Conservation (phyloP, 2,888 invertebrate species). For the Pyrocoelia pectoralis region DNA sequence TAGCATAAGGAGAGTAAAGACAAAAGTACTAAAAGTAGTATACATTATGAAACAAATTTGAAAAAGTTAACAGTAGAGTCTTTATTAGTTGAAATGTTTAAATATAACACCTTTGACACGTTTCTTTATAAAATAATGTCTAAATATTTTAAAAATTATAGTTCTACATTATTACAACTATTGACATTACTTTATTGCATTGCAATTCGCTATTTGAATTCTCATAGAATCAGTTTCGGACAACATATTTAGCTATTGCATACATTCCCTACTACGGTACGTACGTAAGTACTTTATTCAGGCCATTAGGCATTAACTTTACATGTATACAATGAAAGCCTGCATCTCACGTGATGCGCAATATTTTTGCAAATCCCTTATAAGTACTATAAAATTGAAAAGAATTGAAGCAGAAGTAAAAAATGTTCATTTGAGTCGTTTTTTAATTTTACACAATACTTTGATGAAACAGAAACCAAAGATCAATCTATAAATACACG, state of each 20-base stretch:
- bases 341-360: too few relatives aligned
- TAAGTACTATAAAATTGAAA: too few relatives aligned
- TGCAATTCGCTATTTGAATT: not conserved
- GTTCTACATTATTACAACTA: not conserved
- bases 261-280: not conserved
- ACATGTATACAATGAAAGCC: not conserved
- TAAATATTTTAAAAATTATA: not conserved
- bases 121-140: not conserved
- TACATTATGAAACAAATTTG: not conserved
- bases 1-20: too few relatives aligned
- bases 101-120: slow-evolving; percentile 8
- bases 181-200: slow-evolving; percentile 11
- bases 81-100: slow-evolving; percentile 2
- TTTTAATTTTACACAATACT: too few relatives aligned
- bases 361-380: too few relatives aligned
- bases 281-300: not conserved
- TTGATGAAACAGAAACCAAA: too few relatives aligned
- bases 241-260: slow-evolving; percentile 9
- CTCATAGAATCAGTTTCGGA: not conserved
- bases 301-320: not conserved
- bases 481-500: too few relatives aligned
- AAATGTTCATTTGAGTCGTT: too few relatives aligned
- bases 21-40: not conserved
- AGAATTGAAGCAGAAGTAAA: too few relatives aligned
- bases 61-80: slow-evolving; percentile 8